Conservation (phyloP, 2,888 invertebrate genomes). For the Strigamia maritima region DNA sequence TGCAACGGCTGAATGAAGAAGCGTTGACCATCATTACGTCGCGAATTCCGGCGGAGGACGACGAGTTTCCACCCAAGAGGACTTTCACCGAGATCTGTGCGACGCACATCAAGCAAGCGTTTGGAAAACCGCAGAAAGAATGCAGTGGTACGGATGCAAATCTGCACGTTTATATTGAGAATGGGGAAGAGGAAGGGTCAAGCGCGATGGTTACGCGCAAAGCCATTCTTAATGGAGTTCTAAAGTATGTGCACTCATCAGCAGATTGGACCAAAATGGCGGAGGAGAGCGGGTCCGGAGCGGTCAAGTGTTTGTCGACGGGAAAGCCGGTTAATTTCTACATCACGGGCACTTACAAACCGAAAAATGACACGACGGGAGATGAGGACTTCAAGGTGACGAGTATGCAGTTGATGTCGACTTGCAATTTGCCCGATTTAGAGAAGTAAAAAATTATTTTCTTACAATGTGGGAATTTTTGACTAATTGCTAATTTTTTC, state of each 20-base stretch:
- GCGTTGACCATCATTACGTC: slow-evolving; percentile 1
- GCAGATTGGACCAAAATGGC: background rate
- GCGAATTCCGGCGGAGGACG: background rate
- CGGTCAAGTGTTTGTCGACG: background rate
- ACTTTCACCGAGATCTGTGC: background rate
- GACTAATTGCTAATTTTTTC: background rate
- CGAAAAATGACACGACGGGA: background rate
- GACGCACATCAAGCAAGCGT: background rate
- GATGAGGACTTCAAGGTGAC: slow-evolving; percentile 12
- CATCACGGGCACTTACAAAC: slow-evolving; percentile 24
- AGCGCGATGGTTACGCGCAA: background rate
- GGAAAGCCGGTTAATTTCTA: slow-evolving; percentile 18
- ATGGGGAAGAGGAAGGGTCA: background rate
- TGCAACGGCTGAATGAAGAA: slow-evolving; percentile 7
- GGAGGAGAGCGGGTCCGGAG: background rate
- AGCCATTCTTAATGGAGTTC: slow-evolving; percentile 8
- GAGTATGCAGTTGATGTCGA: slow-evolving; percentile 19
- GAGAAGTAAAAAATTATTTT: background rate
- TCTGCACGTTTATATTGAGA: background rate
- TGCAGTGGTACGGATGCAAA: background rate
- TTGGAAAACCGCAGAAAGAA: background rate
- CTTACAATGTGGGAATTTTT: background rate
- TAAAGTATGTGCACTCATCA: background rate
- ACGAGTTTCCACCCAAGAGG: background rate
- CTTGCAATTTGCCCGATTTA: slow-evolving; percentile 13